Evolutionary conservation across 2,113 vertebrate species (phyloP), one percentile per base, ranked within the genome.

Genomic region (Siniperca knerii): DNA sequence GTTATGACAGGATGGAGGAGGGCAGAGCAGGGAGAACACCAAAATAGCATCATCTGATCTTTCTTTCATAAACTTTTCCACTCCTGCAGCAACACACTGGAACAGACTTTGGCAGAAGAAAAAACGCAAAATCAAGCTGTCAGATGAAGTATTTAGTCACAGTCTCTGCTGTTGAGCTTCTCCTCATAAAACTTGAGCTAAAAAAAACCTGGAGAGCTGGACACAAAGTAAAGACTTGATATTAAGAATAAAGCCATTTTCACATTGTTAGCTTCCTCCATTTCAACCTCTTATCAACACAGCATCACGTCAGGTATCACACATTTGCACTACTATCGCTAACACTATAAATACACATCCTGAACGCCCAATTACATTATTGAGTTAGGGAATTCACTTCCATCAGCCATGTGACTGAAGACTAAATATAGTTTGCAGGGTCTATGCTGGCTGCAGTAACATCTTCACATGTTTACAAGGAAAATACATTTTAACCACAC

Each of bases 1-100:
- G 58, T 89, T 92, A 86, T 85, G 86, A 87, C 79, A 86, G 85
- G 80, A 85, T 65, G 66, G 77, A 86, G 58, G 72, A 75, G 67
- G 89, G 88, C 66, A 86, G 73, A 60, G 84, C 81, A 42, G 73
- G 37, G 86, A 83, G 66, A 76, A 77, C 83, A 88, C 89, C 81
- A 81, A 93, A 93, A 93, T 87, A 93, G 90, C 69, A 91, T 79
- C 73, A 91, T 94, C 89, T 85, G 84, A 93, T 90, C 84, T 83
- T 86, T 84, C 85, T 93, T 94, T 94, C 82, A 89, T 87, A 86
- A 94, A 91, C 83, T 79, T 92, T 94, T 94, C 90, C 87, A 89
- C 77, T 89, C 87, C 82, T 84, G 90, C 87, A 89, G 90, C 88
- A 84, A 87, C 35, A 58, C 66, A 48, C 84, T 86, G 78, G 73